Base-by-base conservation (phyloP, 1,140 invertebrate genomes). In the Stegodyphus mimosarum region DNA sequence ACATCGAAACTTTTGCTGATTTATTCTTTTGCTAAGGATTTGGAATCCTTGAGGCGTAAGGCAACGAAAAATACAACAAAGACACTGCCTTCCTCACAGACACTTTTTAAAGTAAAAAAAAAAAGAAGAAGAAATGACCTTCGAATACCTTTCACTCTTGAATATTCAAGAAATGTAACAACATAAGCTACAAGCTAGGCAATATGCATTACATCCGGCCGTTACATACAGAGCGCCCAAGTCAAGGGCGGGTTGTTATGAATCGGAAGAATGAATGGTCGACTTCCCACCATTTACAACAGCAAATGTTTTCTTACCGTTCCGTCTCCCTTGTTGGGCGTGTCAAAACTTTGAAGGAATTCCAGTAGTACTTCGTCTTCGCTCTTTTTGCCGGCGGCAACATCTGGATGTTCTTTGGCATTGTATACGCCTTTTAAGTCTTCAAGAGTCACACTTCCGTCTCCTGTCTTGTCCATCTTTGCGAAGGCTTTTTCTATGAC, bases 381-480 rank as follows among this genome's bases (percentile, higher is more conserved):
- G 17, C 67, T 88, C 84, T 87, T 89, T 71, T 89, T 87, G 10
- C 89, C 89, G 9, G 86, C 89, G 6, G 83, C 11, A 52, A 83
- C 89, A 52, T 90, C 88, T 6, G 88, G 88, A 80, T 89, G 89
- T 17, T 88, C 81, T 64, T 87, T 88, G 51, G 74, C 88, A 55
- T 77, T 88, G 87, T 89, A 89, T 33, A 88, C 87, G 51, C 87
- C 87, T 49, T 77, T 81, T 52, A 90, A 53, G 83, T 90, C 89
- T 3, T 89, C 88, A 9, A 88, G 71, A 6, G 89, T 90, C 9
- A 90, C 83, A 10, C 74, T 53, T 2, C 90, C 89, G 66, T 90
- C 89, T 9, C 88, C 88, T 3, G 88, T 88, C 67, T 86, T 87
- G 72, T 90, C 89, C 87, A 90, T 87, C 79, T 90, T 90, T 6